Evolutionary conservation across 1,140 invertebrate genomes (phyloP).

Genomic region (Bicyclus anynana): DNA sequence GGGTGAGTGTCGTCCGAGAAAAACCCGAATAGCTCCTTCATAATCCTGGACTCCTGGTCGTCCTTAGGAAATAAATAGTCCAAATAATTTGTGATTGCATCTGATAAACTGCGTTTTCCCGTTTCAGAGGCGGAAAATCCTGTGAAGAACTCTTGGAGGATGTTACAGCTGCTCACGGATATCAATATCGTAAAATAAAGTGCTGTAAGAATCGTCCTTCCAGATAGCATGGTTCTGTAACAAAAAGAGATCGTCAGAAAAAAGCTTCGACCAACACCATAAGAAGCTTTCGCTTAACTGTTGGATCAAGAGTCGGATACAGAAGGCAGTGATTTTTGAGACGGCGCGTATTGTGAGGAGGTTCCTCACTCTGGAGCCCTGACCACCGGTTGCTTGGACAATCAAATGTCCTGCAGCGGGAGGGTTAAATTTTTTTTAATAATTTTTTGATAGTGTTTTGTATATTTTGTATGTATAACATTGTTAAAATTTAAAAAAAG

Average conservation of each 20-base stretch:
- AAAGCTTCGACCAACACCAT: no score
- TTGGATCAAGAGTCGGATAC: no score
- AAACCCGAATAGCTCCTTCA: conserved; percentile 51
- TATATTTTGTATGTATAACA: no score
- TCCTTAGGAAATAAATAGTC: conserved; percentile 56
- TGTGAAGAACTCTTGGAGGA: conserved; percentile 23
- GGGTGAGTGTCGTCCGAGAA: conserved; percentile 41
- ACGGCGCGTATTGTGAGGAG: no score
- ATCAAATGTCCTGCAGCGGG: no score
- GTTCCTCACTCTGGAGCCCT: no score
- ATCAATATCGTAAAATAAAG: conserved; percentile 9
- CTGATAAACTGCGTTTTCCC: conserved; percentile 38
- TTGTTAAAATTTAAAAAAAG: no score
- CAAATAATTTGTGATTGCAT: conserved; percentile 43
- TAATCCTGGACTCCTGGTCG: conserved; percentile 43
- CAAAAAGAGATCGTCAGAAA: neutral
- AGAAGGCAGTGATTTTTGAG: no score
- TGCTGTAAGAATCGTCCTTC: conserved; percentile 13
- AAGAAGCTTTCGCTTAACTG: no score
- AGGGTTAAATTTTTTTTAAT: no score
- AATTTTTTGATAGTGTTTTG: no score
- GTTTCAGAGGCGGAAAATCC: conserved; percentile 18
- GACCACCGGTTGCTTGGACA: no score
- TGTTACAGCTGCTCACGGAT: conserved; percentile 6
- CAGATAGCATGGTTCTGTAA: conserved; percentile 30